Conservation (phyloP, 2,888 invertebrate genomes). For the Euproctis similis region DNA sequence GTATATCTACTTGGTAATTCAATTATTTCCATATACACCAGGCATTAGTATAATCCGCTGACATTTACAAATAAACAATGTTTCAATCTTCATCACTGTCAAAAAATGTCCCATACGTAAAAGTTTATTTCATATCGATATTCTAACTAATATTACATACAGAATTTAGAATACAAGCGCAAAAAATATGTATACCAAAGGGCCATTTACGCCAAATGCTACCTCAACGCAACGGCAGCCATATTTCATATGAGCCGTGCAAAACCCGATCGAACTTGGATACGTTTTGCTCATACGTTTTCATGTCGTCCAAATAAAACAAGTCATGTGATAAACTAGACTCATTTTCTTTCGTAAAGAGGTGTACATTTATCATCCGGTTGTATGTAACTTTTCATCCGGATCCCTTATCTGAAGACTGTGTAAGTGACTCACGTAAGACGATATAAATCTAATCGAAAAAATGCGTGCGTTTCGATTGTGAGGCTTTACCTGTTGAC, state of each 20-base stretch:
- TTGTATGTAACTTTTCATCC: slow-evolving; percentile 44
- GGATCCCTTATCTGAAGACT: slow-evolving; percentile 26
- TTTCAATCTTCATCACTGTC: slow-evolving; percentile 1
- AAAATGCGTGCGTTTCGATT: slow-evolving; percentile 4
- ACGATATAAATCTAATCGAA: slow-evolving; percentile 15
- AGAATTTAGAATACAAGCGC: slow-evolving; percentile 15
- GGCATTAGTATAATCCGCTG: no score
- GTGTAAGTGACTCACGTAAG: slow-evolving; percentile 21
- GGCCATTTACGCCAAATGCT: slow-evolving; percentile 30
- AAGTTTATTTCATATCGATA: slow-evolving; percentile 8
- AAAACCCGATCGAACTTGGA: slow-evolving; percentile 20
- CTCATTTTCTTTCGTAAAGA: slow-evolving; percentile 42
- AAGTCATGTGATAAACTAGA: slow-evolving; percentile 41
- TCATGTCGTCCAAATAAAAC: slow-evolving; percentile 41
- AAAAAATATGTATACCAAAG: slow-evolving; percentile 23
- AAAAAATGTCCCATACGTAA: slow-evolving; percentile 8
- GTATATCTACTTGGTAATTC: no score
- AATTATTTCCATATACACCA: no score
- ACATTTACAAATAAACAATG: no score
- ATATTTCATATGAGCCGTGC: slow-evolving; percentile 28
- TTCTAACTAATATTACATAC: slow-evolving; percentile 19
- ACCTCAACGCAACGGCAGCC: slow-evolving; percentile 20
- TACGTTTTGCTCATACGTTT: slow-evolving; percentile 30
- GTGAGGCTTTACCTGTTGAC: slow-evolving; percentile 5
- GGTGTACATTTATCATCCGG: slow-evolving; percentile 40